Base-by-base conservation (phyloP, 2,888 invertebrate genomes). In the Apodemia mormo region DNA sequence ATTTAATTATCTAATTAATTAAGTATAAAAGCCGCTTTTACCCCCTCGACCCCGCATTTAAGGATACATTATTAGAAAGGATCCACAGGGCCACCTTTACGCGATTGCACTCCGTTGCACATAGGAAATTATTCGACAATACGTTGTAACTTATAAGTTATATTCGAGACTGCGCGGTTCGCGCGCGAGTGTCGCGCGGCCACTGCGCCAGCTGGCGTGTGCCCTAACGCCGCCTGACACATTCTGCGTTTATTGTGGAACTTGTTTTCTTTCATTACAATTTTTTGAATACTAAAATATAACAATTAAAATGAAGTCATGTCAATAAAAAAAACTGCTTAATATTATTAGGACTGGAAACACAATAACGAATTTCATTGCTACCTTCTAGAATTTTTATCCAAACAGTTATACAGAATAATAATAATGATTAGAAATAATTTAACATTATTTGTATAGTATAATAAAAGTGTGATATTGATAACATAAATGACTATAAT, bases 1-100 rank as follows among this genome's bases (percentile, higher is more conserved):
- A 33, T 61, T 58, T 29, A 61, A 61, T 61, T 61, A 33, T 61
- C 61, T 61, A 61, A 61, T 61, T 37, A 61, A 61, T 61, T 61
- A 61, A 61, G 61, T 61, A 61, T 33, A 61, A 37, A 37, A 37
- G 61, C 61, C 61, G 61, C 61, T 61, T 30, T 52, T 14, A 37
- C 7, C 37, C 33, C 61, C 37, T 33, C 61, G 61, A 61, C 33
- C 61, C 61, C 61, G 58, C 33, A 14, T 37, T 33, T 2, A 37
- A 61, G 61, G 61, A 61, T 33, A 61, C 14, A 14, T 14, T 37
- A 61, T 33, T 61, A 61, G 7, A 61, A 33, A 33, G n/a, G 37
- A 30, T 61, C 37, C n/a, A 61, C 33, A 14, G 37, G 61, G 37
- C 61, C 61, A 33, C 33, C 33, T 14, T 33, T 61, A 61, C 61